phyloP scores from a whole-genome alignment of 64 coral and sea anemone genomes.

The Dendronephthya gigantea region DNA sequence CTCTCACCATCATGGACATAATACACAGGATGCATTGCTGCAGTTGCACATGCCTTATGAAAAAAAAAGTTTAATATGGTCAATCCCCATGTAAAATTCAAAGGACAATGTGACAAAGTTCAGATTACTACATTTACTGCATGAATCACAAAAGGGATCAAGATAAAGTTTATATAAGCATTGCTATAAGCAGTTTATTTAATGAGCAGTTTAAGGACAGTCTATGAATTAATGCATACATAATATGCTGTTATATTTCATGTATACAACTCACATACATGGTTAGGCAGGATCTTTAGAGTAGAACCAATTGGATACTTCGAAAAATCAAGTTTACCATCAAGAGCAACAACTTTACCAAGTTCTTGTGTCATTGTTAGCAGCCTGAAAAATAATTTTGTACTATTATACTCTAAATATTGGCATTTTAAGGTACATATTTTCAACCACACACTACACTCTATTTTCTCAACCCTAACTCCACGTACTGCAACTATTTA shows the following conservation, averaged over 20 bases:
- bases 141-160: too few species aligned
- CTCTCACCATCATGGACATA: conserved; percentile 50
- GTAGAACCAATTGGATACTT: conserved; percentile 72
- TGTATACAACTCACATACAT: conserved; percentile 73
- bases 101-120: too few species aligned
- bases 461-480: too few species aligned
- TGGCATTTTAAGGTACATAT: neutral
- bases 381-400: conserved; percentile 33
- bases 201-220: too few species aligned
- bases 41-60: conserved; percentile 71
- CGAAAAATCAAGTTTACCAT: conserved; percentile 52
- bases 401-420: neutral
- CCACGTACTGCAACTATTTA: too few species aligned
- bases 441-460: too few species aligned
- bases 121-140: too few species aligned
- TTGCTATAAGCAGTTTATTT: too few species aligned
- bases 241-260: too few species aligned
- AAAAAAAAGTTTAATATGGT: neutral
- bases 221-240: too few species aligned
- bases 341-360: conserved; percentile 45
- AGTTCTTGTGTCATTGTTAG: conserved; percentile 74
- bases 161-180: too few species aligned
- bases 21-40: conserved; percentile 70
- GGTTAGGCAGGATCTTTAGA: conserved; percentile 69
- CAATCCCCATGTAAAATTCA: neutral